phyloP scores from a whole-genome alignment of 2,113 vertebrate species.

The Ctenodactylus gundi region DNA sequence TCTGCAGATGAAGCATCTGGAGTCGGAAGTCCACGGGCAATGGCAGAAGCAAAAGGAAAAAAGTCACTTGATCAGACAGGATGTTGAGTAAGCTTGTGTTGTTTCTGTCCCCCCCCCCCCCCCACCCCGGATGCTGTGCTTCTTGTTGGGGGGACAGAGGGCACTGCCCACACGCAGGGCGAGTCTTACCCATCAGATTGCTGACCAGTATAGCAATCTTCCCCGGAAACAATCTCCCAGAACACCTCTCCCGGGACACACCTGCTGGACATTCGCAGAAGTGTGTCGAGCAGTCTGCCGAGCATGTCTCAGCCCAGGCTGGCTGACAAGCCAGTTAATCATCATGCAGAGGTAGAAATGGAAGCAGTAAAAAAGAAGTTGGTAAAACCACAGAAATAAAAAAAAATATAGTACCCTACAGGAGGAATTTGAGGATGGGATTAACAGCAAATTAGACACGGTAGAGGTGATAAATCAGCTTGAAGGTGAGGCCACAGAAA shows the following conservation, averaged over 20 bases:
- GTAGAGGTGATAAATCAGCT: not conserved
- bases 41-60: not conserved
- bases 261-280: no score
- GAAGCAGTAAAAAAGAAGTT: not conserved
- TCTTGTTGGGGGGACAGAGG: no score
- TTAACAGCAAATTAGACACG: not conserved
- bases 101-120: no score
- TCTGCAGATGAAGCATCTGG: not conserved
- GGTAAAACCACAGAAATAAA: not conserved
- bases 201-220: not conserved
- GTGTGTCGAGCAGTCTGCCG: not conserved
- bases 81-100: fast-evolving
- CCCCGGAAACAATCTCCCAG: not conserved
- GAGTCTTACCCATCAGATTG: not conserved
- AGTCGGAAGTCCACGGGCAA: not conserved
- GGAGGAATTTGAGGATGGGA: not conserved
- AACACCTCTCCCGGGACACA: no score
- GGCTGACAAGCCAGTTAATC: not conserved
- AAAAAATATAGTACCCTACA: not conserved
- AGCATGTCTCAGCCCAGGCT: not conserved
- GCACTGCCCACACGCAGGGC: no score
- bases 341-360: not conserved
- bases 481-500: not conserved
- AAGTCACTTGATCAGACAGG: fast-evolving
- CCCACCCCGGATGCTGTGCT: no score